Base-by-base conservation (phyloP, 1,140 invertebrate species). In the Phymorhynchus buccinoides region DNA sequence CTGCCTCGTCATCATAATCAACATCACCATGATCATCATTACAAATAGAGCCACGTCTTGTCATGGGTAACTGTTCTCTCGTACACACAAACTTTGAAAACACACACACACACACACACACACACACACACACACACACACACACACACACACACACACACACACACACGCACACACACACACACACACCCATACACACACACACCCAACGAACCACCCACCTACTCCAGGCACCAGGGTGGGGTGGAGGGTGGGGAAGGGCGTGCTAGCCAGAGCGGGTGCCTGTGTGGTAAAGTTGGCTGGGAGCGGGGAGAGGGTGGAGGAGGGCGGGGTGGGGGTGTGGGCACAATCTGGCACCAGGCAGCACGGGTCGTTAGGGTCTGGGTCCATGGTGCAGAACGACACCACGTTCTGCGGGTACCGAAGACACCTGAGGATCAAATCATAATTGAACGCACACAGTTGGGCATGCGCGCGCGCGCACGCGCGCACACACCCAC, bases 341-440 rank as follows among this genome's bases (percentile, higher is more conserved):
- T 86, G 84, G 78, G 86, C 68, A 78, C 89, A 89, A 30, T 73
- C 35, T 9, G 88, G 88, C 27, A 66, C 77, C 81, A 84, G 80
- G 79, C 89, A 90, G 80, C 89, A 90, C 9, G 86, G 73, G 84
- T 89, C 85, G 7, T n/a, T 42, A 0, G 85, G 83, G 22, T 87
- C 85, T 32, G 37, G 44, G 0, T 84, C 83, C 78, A 89, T 42
- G 48, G 66, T 52, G 78, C 89, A 90, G 37, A 80, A 39, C 14
- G 82, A 39, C 12, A 82, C 73, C 32, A 82, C n/a, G 30, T 41
- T 48, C 66, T 85, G 78, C 3, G 84, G 79, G 52, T 73, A 87
- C 4, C 68, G 73, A 3, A 82, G 82, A 82, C 87, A 87, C 56
- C 87, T 87, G 77, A 1, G 83, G 35, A 78, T 16, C 6, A 32